Evolutionary conservation across 2,797 vertebrate species (phyloP), one percentile per base, ranked within the genome.

Genomic region (Nannoperca australis): DNA sequence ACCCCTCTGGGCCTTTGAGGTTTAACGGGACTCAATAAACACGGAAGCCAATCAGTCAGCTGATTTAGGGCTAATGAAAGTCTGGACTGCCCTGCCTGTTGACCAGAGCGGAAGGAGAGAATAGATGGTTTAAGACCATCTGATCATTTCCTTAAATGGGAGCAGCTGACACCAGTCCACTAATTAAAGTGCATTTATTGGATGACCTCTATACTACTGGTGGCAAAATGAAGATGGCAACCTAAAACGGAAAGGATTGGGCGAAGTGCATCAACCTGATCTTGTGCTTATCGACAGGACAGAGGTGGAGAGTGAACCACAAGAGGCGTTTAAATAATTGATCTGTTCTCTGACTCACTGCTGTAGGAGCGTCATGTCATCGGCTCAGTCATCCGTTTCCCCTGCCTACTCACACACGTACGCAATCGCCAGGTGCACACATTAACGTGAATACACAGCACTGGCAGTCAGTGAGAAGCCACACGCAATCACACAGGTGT

Each of bases 271-370:
- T 70, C 63, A 27, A 20, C 2, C 38, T 73, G 81, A 84, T 74
- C 68, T 68, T 36, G 63, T 65, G 68, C 53, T 75, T 75, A 85
- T 81, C 10, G 20, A 79, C 55, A 60, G 62, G 49, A 68, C 36
- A 80, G 81, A 76, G 70, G 68, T 81, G 66, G 74, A 72, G 80
- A 67, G 20, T 13, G 67, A 86, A 82, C 78, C 83, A 78, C 78
- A 84, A 78, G 66, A 70, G 65, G 73, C 70, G 84, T 84, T 92
- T 88, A 85, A 92, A 91, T 90, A 83, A 92, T 81, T 79, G 68
- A 91, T 73, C 55, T 9, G 61, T 51, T 61, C 73, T 73, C 75
- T 93, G 93, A 93, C 82, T 94, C 91, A 93, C 17, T n/a, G 1
- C 73, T 78, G 79, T 70, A 69, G 72, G 65, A 84, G 70, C 12